Percentiles rank a stretch among this genome's conserved stretches.
These are phyloP conservation scores for Sinelater perroti DNA, from an alignment of 2,888 invertebrate species.

Conservation along the genomic window DNA sequence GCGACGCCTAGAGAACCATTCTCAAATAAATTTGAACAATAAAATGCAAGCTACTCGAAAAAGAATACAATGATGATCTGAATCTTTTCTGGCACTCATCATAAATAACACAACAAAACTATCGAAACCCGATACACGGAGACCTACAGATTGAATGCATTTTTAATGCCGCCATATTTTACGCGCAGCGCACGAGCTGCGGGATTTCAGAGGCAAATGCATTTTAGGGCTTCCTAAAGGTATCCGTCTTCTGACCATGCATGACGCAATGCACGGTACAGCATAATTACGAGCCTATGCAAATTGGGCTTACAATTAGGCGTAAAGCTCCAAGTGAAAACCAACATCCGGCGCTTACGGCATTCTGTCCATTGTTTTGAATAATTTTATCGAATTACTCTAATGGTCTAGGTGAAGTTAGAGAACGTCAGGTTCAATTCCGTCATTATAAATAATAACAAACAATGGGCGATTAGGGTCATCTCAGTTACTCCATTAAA, in stretches of 20 bases:
- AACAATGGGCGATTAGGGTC: slow-evolving; percentile 37
- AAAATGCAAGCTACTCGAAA: slow-evolving; percentile 8
- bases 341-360: slow-evolving; percentile 28
- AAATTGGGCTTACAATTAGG: slow-evolving; percentile 37
- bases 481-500: slow-evolving; percentile 25
- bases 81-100: slow-evolving; percentile 12
- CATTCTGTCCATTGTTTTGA: slow-evolving; percentile 29
- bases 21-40: slow-evolving; percentile 10
- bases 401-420: slow-evolving; percentile 22
- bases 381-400: slow-evolving; percentile 35
- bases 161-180: slow-evolving; percentile 24
- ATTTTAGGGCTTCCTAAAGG: slow-evolving; percentile 3
- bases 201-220: slow-evolving; percentile 12
- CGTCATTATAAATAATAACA: slow-evolving; percentile 38
- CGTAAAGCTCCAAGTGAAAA: slow-evolving; percentile 24
- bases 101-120: slow-evolving; percentile 26
- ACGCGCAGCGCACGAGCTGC: slow-evolving; percentile 18
- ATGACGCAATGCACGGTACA: slow-evolving; percentile 20
- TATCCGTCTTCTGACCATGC: slow-evolving; percentile 17
- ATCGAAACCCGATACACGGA: slow-evolving; percentile 30
- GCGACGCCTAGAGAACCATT: slow-evolving; percentile 5
- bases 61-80: slow-evolving; percentile 12
- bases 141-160: slow-evolving; percentile 22
- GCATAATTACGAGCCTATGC: slow-evolving; percentile 39
- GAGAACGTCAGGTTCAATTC: slow-evolving; percentile 29